These are phyloP conservation scores for Rotaria magnacalcarata DNA, from an alignment of 2,888 invertebrate genomes.

Conservation along the genomic window DNA sequence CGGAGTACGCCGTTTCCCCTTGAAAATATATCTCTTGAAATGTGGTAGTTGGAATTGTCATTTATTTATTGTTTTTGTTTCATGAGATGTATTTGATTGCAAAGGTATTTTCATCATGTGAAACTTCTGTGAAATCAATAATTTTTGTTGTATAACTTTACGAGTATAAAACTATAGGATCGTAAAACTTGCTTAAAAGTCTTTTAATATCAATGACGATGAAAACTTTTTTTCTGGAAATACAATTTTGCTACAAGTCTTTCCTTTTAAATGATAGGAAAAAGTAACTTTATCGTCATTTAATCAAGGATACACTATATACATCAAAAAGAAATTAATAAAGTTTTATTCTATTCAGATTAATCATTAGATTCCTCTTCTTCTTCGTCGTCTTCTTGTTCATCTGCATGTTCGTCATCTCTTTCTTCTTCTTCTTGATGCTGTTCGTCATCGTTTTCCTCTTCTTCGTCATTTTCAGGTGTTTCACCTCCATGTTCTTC, in stretches of 20 bases:
- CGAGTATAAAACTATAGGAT: too few species aligned
- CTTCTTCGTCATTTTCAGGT: background rate
- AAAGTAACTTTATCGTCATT: background rate
- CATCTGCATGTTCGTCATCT: background rate
- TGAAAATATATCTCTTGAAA: too few species aligned
- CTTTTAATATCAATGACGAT: background rate
- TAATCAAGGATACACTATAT: background rate
- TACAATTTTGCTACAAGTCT: background rate
- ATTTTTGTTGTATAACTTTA: too few species aligned
- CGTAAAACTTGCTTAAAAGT: too few species aligned
- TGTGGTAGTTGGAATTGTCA: too few species aligned
- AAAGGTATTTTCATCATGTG: too few species aligned
- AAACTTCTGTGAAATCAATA: too few species aligned
- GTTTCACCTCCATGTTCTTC: constrained; percentile 8
- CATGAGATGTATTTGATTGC: too few species aligned
- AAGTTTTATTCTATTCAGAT: background rate
- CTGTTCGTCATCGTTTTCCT: background rate
- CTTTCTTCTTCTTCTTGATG: constrained; percentile 13
- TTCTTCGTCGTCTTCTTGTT: constrained; percentile 35
- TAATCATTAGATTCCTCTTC: constrained; percentile 36
- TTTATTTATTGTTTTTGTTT: too few species aligned
- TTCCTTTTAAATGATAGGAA: background rate
- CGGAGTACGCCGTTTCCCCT: too few species aligned
- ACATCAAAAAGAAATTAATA: background rate
- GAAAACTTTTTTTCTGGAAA: background rate